These are phyloP conservation scores for Drosophila koepferae DNA, from an alignment of 2,888 invertebrate species.

Conservation along the genomic window DNA sequence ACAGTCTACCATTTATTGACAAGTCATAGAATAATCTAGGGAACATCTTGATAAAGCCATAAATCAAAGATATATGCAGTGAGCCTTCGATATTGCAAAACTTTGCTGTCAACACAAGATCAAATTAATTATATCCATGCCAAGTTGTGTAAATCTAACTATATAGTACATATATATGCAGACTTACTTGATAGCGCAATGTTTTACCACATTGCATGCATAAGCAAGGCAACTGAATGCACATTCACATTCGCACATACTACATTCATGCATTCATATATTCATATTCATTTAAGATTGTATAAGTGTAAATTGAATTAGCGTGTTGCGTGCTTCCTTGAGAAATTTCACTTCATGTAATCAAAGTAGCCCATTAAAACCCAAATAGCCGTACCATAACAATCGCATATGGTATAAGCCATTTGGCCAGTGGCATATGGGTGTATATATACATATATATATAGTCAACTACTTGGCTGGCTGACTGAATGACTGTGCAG, in stretches of 20 bases:
- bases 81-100: conserved; percentile 12
- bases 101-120: conserved; percentile 28
- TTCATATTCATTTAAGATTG: conserved; percentile 38
- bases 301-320: conserved; percentile 58
- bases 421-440: conserved; percentile 19
- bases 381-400: conserved; percentile 39
- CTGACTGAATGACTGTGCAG: conserved; percentile 39
- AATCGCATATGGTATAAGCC: conserved; percentile 19
- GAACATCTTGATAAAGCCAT: neutral
- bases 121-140: conserved; percentile 18
- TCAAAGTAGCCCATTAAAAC: conserved; percentile 52
- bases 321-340: conserved; percentile 71
- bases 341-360: conserved; percentile 72
- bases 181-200: conserved; percentile 16
- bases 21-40: neutral
- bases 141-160: neutral
- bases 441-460: neutral
- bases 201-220: conserved; percentile 39
- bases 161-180: neutral
- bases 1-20: neutral
- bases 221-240: conserved; percentile 48
- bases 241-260: conserved; percentile 25
- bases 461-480: conserved; percentile 1
- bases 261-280: conserved; percentile 32
- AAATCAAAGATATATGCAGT: conserved; percentile 12